Percentiles rank a stretch among this genome's conserved stretches.
These are phyloP conservation scores for Campylorhamphus procurvoides DNA, from an alignment of 2,113 vertebrate species.

Conservation along the genomic window DNA sequence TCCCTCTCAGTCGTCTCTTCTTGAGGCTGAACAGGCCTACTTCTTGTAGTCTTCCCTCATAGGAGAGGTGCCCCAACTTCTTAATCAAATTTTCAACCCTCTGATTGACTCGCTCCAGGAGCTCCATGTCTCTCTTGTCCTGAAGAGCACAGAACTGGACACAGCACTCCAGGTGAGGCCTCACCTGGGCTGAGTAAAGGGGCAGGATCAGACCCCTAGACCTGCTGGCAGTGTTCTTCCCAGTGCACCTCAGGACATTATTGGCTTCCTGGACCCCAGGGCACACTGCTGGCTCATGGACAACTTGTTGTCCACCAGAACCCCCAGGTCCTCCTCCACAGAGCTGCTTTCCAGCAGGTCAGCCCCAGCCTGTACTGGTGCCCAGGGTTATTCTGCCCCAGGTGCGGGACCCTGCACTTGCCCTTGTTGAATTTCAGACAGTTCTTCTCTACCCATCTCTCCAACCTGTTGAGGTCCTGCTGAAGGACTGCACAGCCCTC, in stretches of 20 bases:
- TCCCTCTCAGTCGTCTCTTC: background rate
- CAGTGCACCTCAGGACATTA: rapidly evolving
- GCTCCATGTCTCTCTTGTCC: background rate
- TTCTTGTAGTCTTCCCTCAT: rapidly evolving
- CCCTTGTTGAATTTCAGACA: background rate
- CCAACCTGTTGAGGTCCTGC: rapidly evolving
- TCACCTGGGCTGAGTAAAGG: rapidly evolving
- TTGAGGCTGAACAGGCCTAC: background rate
- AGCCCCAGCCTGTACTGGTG: background rate
- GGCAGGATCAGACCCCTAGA: rapidly evolving
- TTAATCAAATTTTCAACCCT: background rate
- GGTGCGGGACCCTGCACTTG: background rate
- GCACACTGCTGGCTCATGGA: background rate
- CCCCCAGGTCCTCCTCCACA: background rate
- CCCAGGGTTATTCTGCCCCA: background rate
- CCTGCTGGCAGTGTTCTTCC: background rate
- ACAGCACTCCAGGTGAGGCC: rapidly evolving
- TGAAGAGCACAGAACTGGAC: background rate
- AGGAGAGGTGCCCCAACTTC: background rate
- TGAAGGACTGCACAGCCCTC: background rate
- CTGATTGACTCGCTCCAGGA: background rate
- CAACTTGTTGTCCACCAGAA: background rate
- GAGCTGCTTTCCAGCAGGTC: background rate
- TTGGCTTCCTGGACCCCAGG: background rate
- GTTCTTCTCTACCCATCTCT: background rate